phyloP scores from a whole-genome alignment of 2,113 vertebrate genomes.

The Lepus timidus region DNA sequence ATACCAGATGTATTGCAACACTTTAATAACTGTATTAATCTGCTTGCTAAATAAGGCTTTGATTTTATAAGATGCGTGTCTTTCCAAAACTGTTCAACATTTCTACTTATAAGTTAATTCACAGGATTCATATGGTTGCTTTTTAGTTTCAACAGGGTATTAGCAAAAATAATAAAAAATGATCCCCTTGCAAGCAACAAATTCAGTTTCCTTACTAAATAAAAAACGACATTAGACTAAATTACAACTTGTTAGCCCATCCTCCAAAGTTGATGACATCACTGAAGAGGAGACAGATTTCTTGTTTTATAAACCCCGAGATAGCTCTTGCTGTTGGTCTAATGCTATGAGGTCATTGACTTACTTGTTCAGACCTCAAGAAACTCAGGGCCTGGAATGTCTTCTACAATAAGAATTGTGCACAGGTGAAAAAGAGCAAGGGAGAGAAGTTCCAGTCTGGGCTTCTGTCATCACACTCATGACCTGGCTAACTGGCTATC shows the following conservation, averaged over 20 bases:
- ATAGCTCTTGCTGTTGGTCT: neutral
- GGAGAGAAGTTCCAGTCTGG: neutral
- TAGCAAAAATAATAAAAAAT: conserved; percentile 56
- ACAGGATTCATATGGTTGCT: conserved; percentile 62
- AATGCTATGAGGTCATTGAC: neutral
- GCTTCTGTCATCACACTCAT: neutral
- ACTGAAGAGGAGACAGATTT: neutral
- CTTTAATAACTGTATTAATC: conserved; percentile 63
- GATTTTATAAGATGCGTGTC: conserved; percentile 57
- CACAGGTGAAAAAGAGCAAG: neutral
- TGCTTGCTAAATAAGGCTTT: conserved; percentile 75
- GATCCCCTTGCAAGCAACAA: neutral
- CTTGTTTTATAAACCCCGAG: neutral
- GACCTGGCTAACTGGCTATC: neutral
- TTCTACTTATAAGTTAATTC: conserved; percentile 83
- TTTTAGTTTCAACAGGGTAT: conserved; percentile 57
- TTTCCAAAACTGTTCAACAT: conserved; percentile 52
- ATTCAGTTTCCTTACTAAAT: conserved; percentile 52
- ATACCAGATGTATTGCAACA: conserved; percentile 10
- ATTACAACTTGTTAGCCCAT: neutral
- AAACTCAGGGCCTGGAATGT: neutral
- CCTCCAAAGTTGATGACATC: neutral
- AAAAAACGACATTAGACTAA: conserved; percentile 37
- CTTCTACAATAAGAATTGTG: neutral
- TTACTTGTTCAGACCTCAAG: neutral